phyloP scores from a whole-genome alignment of 2,113 vertebrate species.

The Mobula hypostoma region DNA sequence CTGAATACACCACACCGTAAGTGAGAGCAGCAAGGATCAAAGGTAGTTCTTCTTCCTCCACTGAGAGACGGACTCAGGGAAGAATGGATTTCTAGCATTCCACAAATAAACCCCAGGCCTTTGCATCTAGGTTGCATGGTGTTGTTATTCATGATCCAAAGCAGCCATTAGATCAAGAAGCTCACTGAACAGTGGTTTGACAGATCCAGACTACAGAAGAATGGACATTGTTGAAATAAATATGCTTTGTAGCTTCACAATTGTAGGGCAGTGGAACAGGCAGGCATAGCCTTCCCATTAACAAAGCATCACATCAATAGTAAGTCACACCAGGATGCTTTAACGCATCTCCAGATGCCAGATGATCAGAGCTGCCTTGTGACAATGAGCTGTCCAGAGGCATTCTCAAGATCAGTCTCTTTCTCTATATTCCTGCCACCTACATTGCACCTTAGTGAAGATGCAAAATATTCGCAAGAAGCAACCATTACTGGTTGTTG shows the following conservation, averaged over 20 bases:
- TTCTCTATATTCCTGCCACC: neutral
- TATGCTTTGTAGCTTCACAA: no score
- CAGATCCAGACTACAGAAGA: neutral
- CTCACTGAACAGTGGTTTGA: neutral
- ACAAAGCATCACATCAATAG: neutral
- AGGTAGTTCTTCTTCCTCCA: neutral
- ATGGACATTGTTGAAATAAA: neutral
- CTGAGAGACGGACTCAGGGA: neutral
- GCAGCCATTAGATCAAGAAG: neutral
- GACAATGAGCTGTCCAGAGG: neutral
- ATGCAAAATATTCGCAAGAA: neutral
- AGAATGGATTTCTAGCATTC: neutral
- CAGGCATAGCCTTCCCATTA: neutral
- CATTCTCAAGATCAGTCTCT: neutral
- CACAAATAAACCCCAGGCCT: neutral
- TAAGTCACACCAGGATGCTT: neutral
- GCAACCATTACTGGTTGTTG: neutral
- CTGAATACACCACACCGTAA: neutral
- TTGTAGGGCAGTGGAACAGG: neutral
- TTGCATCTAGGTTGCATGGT: neutral
- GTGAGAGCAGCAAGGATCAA: neutral
- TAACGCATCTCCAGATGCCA: neutral
- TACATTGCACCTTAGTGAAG: neutral
- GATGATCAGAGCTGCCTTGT: neutral
- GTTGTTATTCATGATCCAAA: neutral